Conservation (phyloP, 2,888 invertebrate species). For the Drosophila monieri region DNA sequence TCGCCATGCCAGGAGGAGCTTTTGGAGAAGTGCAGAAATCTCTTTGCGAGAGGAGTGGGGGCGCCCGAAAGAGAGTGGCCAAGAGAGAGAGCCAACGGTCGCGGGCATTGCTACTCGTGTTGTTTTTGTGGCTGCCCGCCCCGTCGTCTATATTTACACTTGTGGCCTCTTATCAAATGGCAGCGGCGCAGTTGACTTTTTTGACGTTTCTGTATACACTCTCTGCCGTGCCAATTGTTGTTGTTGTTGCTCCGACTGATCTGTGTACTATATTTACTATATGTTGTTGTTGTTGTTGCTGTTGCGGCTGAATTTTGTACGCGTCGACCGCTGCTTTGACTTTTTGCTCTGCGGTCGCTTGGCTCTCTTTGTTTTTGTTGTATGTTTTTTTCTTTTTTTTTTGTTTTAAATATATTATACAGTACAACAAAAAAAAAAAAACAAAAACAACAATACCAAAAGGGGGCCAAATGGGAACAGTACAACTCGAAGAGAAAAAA, state of each 20-base stretch:
- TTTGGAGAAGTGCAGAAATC: slow-evolving; percentile 18
- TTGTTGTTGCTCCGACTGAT: slow-evolving; percentile 59
- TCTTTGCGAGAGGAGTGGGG: not conserved
- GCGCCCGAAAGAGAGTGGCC: slow-evolving; percentile 13
- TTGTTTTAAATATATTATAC: slow-evolving; percentile 60
- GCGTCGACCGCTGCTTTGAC: slow-evolving; percentile 78
- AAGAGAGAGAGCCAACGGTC: slow-evolving; percentile 65
- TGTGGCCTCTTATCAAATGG: slow-evolving; percentile 81
- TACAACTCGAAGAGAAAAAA: slow-evolving; percentile 55
- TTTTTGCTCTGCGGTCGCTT: slow-evolving; percentile 70
- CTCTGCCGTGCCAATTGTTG: slow-evolving; percentile 31
- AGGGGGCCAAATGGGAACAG: slow-evolving; percentile 73
- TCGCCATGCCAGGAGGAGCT: slow-evolving; percentile 18
- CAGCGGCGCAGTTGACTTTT: slow-evolving; percentile 81
- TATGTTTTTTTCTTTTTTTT: slow-evolving; percentile 68
- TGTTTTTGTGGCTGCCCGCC: slow-evolving; percentile 44
- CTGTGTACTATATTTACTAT: slow-evolving; percentile 69
- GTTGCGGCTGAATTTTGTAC: slow-evolving; percentile 72
- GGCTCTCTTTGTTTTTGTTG: slow-evolving; percentile 65
- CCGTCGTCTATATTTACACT: slow-evolving; percentile 79
- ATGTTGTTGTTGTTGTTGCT: slow-evolving; percentile 38
- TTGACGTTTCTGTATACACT: slow-evolving; percentile 73
- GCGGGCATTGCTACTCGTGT: slow-evolving; percentile 61
- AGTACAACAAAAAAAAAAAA: not conserved
- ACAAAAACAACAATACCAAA: slow-evolving; percentile 1